Evolutionary conservation across 2,797 vertebrate species (phyloP).

Genomic region (Lophius americanus): DNA sequence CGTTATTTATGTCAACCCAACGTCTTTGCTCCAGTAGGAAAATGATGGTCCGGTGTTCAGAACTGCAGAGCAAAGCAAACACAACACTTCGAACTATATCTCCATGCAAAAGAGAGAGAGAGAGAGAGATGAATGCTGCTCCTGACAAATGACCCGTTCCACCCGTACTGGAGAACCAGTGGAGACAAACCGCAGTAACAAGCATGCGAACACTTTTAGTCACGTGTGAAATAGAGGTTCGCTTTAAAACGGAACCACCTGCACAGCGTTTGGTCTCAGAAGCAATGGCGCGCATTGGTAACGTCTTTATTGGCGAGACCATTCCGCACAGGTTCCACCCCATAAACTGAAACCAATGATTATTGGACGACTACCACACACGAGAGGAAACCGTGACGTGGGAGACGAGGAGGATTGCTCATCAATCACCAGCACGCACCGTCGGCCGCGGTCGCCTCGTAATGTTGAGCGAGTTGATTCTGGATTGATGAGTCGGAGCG

Average conservation of each 20-base stretch:
- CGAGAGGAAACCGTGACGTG: conserved; percentile 52
- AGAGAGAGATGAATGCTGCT: conserved; percentile 21
- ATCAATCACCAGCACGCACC: conserved; percentile 67
- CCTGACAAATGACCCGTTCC: conserved; percentile 15
- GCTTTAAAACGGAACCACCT: conserved; percentile 43
- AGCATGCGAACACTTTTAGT: conserved; percentile 24
- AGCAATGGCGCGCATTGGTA: conserved; percentile 39
- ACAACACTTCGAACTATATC: conserved; percentile 26
- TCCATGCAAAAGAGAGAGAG: conserved; percentile 27
- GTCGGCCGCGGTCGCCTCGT: conserved; percentile 51
- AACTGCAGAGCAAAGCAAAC: conserved; percentile 65
- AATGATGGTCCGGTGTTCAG: conserved; percentile 49
- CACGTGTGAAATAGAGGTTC: conserved; percentile 61
- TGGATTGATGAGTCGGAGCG: conserved; percentile 63
- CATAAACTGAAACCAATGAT: conserved; percentile 70
- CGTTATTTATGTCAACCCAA: conserved; percentile 65
- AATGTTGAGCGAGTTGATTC: conserved; percentile 69
- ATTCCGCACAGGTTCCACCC: conserved; percentile 62
- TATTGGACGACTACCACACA: conserved; percentile 59
- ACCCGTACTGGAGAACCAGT: conserved; percentile 4
- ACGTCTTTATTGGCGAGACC: conserved; percentile 59
- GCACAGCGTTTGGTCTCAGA: conserved; percentile 38
- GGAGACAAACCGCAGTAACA: conserved; percentile 37
- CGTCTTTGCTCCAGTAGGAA: conserved; percentile 52
- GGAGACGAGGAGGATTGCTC: conserved; percentile 61